Percentiles rank a stretch among this genome's conserved stretches.
phyloP scores from a whole-genome alignment of 2,113 vertebrate species.

The Heterochromis multidens region DNA sequence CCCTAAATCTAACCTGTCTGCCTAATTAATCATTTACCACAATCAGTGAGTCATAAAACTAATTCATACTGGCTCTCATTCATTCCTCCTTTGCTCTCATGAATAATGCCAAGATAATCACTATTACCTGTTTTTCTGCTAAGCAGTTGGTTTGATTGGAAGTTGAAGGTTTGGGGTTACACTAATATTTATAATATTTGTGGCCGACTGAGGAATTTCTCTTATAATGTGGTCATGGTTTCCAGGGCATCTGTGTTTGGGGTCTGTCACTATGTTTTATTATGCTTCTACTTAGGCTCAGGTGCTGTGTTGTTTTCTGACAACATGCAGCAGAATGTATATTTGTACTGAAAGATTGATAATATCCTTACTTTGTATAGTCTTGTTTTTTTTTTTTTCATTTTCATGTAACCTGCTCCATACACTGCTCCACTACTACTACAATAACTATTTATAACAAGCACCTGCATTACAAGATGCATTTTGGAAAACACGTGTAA shows the following conservation, averaged over 20 bases:
- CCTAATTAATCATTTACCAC: not conserved
- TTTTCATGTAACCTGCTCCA: not conserved
- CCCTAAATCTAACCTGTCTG: not conserved
- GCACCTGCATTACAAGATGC: not conserved
- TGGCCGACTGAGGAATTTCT: not conserved
- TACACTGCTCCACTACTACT: not conserved
- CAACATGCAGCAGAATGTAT: not conserved
- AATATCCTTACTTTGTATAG: not conserved
- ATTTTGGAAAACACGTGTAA: not conserved
- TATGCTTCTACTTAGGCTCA: not conserved
- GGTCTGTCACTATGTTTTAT: not conserved
- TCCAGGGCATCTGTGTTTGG: too few relatives aligned
- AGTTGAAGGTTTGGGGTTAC: too few relatives aligned
- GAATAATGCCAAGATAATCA: not conserved
- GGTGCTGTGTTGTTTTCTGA: not conserved
- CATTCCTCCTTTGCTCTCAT: not conserved
- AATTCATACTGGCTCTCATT: not conserved
- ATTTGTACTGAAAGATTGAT: not conserved
- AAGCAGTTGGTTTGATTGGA: not conserved
- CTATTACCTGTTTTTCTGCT: not conserved
- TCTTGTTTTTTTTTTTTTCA: fast-evolving
- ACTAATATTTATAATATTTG: too few relatives aligned
- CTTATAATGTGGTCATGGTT: not conserved
- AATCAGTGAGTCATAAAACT: not conserved
- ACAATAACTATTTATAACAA: not conserved